Evolutionary conservation across 2,113 vertebrate species (phyloP).

Genomic region (Podarcis muralis): DNA sequence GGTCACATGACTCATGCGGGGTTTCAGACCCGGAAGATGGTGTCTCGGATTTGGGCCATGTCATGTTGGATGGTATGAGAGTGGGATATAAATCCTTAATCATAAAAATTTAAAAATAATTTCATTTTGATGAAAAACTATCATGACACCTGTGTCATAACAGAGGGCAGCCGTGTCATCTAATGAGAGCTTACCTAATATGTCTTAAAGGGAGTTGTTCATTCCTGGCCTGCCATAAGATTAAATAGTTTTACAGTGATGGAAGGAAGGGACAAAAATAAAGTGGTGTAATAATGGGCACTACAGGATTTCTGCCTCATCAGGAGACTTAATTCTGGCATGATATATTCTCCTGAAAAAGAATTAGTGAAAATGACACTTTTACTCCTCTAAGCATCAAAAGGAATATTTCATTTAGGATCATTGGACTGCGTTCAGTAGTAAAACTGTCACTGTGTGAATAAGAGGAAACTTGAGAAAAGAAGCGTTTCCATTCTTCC

Average conservation of each 20-base stretch:
- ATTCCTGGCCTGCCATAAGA: not conserved
- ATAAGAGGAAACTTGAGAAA: conserved; percentile 25
- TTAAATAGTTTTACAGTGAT: not conserved
- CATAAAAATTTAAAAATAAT: not conserved
- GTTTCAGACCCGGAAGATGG: too few species aligned
- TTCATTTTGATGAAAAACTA: too few species aligned
- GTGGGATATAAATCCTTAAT: not conserved
- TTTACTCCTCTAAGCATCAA: conserved; percentile 55
- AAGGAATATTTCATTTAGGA: conserved; percentile 51
- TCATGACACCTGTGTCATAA: not conserved
- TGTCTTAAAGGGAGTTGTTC: not conserved
- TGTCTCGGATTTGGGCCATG: too few species aligned
- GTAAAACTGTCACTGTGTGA: conserved; percentile 30
- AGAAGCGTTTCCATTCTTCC: conserved; percentile 1
- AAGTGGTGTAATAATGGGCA: not conserved
- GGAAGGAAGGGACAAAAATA: not conserved
- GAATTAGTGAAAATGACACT: conserved; percentile 37
- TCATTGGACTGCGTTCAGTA: conserved; percentile 51
- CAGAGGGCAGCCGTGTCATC: not conserved
- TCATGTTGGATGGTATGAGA: too few species aligned
- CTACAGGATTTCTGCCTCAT: not conserved
- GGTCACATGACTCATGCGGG: too few species aligned
- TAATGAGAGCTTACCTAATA: not conserved
- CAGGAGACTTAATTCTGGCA: conserved; percentile 2
- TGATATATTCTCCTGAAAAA: conserved; percentile 45